Base-by-base conservation (phyloP, 2,113 vertebrate genomes). In the Scomber colias region DNA sequence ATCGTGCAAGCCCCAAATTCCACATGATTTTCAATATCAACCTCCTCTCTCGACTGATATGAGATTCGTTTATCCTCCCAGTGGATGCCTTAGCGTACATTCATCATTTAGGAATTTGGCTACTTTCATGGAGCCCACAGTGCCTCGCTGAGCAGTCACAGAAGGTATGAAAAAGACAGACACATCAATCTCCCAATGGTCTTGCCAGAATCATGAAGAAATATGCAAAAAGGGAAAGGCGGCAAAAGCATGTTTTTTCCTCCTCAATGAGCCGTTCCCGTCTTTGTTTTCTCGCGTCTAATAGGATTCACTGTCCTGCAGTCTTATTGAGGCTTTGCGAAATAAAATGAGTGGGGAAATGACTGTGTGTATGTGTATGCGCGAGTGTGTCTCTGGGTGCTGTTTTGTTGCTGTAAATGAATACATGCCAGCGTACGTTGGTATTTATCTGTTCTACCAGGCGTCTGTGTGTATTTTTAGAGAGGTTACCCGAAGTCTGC, bases 11-110 rank as follows among this genome's bases (percentile, higher is more conserved):
- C 87, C 87, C 87, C 40, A 92, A 89, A 89, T 89, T 88, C 89
- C 90, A 89, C 84, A 91, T 93, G 87, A 92, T 92, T 89, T 87
- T 90, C 76, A 88, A 92, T 92, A 94, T 93, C 79, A 79, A 68
- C 75, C 79, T 75, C 79, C 62, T 84, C 81, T 88, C 79, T 67
- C 71, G 53, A 83, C 71, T 90, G 83, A 91, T 89, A 78, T 87
- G 87, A 89, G 83, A 77, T 80, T 70, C 56, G 80, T 79, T 72
- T 92, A 77, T 70, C 88, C 84, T 90, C 92, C 89, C 80, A 61
- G 60, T 50, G 88, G 91, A 83, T 74, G 67, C 69, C 6, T 70
- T 53, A n/a, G 67, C 46, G 46, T 87, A 84, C 89, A 92, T 94
- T 93, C 90, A 94, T 94, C 91, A 94, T 92, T 89, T 86, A 86